Base-by-base conservation (phyloP, 2,113 vertebrate genomes). In the Camelus dromedarius region DNA sequence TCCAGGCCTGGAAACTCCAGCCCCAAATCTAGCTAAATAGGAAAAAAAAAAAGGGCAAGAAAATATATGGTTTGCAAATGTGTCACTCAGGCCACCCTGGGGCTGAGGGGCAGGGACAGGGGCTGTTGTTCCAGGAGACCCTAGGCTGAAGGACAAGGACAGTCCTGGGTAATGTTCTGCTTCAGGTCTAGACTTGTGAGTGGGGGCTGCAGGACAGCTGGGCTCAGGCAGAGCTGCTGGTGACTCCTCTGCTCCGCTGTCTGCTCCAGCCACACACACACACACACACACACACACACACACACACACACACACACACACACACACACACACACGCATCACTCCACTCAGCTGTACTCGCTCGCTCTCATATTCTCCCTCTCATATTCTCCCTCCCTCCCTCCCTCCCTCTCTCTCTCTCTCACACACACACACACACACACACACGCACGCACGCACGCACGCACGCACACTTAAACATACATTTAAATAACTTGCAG, bases 401-500 rank as follows among this genome's bases (percentile, higher is more conserved):
- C 46, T 28, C 70, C 5, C 15, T 24, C 48, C 3, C 50, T 19
- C 46, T 42, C 26, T 13, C 46, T 77, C 48, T 15, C 52, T 58
- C 64, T 90, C 58, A n/a, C n/a, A n/a, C n/a, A n/a, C n/a, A 20
- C 56, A n/a, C 54, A 11, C 93, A 4, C 66, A 0, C 30, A 5
- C 42, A 38, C 66, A 16, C 79, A 9, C 73, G 62, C 81, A 91
- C 30, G 48, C 75, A 15, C 54, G 58, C 28, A 20, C 72, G 26
- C 88, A 73, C 75, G 56, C 89, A 60, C 60, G 79, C 81, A 90
- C 77, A 85, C 93, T 91, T 95, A 93, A 89, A 91, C 97, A 94
- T 94, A 94, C 96, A 95, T 97, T 98, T 97, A 98, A 98, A 98
- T 98, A 98, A 98, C 97, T 97, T 98, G 96, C 97, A 98, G 98